Evolutionary conservation across 2,797 vertebrate genomes (phyloP).

Genomic region (Falco naumanni): DNA sequence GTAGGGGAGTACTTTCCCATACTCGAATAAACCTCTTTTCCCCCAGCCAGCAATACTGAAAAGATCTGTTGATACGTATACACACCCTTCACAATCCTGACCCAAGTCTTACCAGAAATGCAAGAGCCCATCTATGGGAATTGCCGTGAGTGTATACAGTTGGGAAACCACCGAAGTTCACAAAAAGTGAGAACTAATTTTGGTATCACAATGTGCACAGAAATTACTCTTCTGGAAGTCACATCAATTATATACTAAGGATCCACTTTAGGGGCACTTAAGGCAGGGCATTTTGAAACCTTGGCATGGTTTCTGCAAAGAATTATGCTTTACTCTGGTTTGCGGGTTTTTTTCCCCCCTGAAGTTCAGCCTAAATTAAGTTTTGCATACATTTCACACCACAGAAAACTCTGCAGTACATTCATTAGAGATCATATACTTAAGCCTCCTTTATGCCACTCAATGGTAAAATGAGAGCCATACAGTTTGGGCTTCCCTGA

Average conservation of each 20-base stretch:
- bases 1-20: neutral
- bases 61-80: neutral
- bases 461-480: neutral
- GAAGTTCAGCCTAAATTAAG: neutral
- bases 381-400: neutral
- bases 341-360: neutral
- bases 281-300: neutral
- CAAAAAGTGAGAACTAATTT: neutral
- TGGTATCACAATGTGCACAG: accelerated
- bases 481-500: neutral
- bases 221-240: neutral
- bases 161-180: neutral
- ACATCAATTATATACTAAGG: neutral
- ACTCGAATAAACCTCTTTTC: neutral
- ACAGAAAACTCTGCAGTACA: neutral
- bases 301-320: neutral
- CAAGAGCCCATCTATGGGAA: neutral
- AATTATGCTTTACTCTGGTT: neutral
- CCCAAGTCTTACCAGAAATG: neutral
- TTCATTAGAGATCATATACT: neutral
- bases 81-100: neutral
- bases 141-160: neutral
- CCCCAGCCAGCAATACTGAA: neutral
- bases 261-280: neutral
- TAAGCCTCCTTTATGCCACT: neutral